Evolutionary conservation across 2,113 vertebrate genomes (phyloP), one percentile per base, ranked within the genome.

Genomic region (Callospermophilus lateralis): DNA sequence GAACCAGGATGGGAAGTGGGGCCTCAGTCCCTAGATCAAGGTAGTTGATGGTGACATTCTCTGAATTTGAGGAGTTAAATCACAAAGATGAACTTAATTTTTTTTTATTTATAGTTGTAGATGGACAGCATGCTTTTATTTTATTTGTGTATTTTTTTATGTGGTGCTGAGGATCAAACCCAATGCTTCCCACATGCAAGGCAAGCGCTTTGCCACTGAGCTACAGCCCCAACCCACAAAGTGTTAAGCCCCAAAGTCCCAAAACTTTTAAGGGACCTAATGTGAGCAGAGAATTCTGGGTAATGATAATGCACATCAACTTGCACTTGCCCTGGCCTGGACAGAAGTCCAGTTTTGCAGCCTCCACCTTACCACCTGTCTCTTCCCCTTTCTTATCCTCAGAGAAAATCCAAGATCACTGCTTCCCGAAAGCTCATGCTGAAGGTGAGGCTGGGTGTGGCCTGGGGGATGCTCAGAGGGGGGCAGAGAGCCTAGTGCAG

Each of bases 401-500:
- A 97, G 98, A 97, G 98, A 67, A 98, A 99, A 98, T 98, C 99
- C 97, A 99, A 99, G 98, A 99, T 99, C 98, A 99, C 99, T 34
- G 99, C 99, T 65, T 99, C 99, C 22, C 99, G 99, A 95, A 99
- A 99, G 95, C 99, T 99, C 92, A 65, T 99, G 98, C 98, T 99
- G 79, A 98, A 98, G 97, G 98, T 98, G 65, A 96, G 93, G 1
- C 37, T 22, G 22, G 6, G 32, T 8, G 4, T 42, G 26, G 68
- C 42, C 73, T 2, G 12, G 26, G 68, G 68, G 28, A 17, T 0
- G 6, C 24, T 30, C 1, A 1, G 8, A 5, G 45, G 45, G 74
- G 74, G 84, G 16, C 5, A 17, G 67, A 39, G 42, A 70, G 24
- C 5, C 30, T 4, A 10, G 32, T 34, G 39, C 15, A 37, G 77